Evolutionary conservation across 2,797 vertebrate species (phyloP).

Genomic region (Phaenicophaeus curvirostris): DNA sequence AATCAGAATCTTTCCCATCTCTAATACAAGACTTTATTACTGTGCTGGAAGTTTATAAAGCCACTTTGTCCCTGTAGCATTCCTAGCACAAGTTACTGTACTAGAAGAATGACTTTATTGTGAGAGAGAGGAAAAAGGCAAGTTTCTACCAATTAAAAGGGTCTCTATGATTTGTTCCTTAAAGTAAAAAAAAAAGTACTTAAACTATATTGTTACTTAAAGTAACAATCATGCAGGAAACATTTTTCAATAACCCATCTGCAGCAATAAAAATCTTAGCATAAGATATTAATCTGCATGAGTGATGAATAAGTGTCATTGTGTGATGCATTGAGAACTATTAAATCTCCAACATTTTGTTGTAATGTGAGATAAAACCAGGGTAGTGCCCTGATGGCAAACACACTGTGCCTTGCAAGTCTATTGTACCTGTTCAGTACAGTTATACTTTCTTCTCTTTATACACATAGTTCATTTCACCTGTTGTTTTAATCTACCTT

Average conservation of each 20-base stretch:
- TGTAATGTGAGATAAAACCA: neutral
- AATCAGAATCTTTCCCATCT: neutral
- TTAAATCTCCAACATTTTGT: neutral
- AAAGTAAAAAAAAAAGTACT: no score
- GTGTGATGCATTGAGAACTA: neutral
- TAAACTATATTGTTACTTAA: no score
- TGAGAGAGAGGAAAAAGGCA: neutral
- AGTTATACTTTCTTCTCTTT: neutral
- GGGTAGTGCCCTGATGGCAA: neutral
- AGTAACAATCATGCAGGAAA: neutral
- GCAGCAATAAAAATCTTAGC: constrained; percentile 36
- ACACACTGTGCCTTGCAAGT: no score
- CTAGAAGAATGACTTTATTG: neutral
- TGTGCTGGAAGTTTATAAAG: neutral
- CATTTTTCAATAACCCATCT: constrained; percentile 57
- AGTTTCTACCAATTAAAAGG: constrained; percentile 6
- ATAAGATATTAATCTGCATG: neutral
- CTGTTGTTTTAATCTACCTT: neutral
- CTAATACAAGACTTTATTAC: fast-evolving
- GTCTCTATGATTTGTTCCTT: neutral
- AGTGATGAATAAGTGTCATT: neutral
- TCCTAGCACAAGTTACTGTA: neutral
- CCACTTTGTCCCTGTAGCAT: neutral
- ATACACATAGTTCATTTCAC: neutral
- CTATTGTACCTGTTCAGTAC: neutral